Evolutionary conservation across 2,113 vertebrate species (phyloP).

Genomic region (Marcusenius ussheri): DNA sequence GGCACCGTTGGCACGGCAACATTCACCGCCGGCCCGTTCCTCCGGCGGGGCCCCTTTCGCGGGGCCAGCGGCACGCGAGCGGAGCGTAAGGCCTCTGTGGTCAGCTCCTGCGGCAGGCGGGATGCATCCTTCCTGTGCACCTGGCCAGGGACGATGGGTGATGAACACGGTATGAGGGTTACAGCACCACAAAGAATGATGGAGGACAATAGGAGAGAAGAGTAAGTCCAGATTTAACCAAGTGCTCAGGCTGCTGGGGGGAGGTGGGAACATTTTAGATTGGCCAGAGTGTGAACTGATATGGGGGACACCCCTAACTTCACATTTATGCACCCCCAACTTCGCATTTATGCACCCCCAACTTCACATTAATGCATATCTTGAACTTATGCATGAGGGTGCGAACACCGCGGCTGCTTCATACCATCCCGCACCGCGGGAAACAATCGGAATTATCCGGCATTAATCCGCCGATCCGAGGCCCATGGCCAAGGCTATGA

Average conservation of each 20-base stretch:
- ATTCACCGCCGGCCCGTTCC: neutral
- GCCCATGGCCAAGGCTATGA: neutral
- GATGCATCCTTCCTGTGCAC: constrained; percentile 70
- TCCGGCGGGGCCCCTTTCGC: constrained; percentile 32
- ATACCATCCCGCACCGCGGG: neutral
- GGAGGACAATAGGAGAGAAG: neutral
- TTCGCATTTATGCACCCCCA: neutral
- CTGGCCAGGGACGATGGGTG: constrained; percentile 39
- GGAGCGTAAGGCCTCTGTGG: constrained; percentile 57
- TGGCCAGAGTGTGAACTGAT: neutral
- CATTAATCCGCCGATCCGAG: neutral
- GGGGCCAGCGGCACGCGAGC: constrained; percentile 67
- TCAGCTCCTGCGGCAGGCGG: constrained; percentile 67
- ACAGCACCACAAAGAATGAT: neutral
- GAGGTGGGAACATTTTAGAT: neutral
- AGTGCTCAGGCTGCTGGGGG: neutral
- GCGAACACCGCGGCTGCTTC: neutral
- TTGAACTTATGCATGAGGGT: neutral
- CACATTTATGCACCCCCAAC: neutral
- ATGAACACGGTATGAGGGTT: neutral
- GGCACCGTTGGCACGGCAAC: constrained; percentile 45
- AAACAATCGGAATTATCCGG: neutral
- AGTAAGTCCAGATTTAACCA: neutral
- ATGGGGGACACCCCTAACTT: neutral
- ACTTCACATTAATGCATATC: neutral